Evolutionary conservation across 30 jellyfish, hydroid and myxozoan species (phyloP).

Genomic region (Turritopsis dohrnii): DNA sequence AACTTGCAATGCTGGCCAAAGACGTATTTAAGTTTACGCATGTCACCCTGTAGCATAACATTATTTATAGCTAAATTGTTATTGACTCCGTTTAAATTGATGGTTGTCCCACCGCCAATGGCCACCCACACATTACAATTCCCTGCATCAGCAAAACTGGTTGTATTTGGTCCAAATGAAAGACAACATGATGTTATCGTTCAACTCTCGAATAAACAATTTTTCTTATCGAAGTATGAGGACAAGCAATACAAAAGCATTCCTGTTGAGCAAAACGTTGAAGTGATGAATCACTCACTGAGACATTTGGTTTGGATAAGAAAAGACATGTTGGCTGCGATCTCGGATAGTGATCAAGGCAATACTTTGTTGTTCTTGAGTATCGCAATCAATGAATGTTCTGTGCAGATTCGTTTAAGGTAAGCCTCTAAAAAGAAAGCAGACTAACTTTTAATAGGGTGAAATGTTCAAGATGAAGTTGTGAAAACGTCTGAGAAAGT

Average conservation of each 20-base stretch:
- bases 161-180: conserved; percentile 48
- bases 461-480: too few species aligned
- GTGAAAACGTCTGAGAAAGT: not conserved
- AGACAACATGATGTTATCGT: conserved; percentile 16
- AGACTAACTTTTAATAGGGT: too few species aligned
- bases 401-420: not conserved
- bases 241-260: conserved; percentile 5
- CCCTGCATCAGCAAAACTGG: conserved; percentile 50
- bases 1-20: too few species aligned
- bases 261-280: not conserved
- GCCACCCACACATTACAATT: conserved; percentile 35
- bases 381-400: not conserved
- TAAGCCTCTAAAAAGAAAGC: not conserved
- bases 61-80: conserved; percentile 43
- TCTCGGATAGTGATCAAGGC: conserved; percentile 9
- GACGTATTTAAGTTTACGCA: too few species aligned
- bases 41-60: too few species aligned
- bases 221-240: not conserved
- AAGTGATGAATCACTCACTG: not conserved
- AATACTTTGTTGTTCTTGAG: not conserved
- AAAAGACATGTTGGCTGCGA: not conserved
- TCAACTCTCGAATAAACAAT: conserved; percentile 14
- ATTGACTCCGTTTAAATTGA: conserved; percentile 72
- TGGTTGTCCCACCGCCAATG: conserved; percentile 97
- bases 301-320: conserved; percentile 25